Conservation (phyloP, 2,888 invertebrate species). For the Drosophila helvetica region DNA sequence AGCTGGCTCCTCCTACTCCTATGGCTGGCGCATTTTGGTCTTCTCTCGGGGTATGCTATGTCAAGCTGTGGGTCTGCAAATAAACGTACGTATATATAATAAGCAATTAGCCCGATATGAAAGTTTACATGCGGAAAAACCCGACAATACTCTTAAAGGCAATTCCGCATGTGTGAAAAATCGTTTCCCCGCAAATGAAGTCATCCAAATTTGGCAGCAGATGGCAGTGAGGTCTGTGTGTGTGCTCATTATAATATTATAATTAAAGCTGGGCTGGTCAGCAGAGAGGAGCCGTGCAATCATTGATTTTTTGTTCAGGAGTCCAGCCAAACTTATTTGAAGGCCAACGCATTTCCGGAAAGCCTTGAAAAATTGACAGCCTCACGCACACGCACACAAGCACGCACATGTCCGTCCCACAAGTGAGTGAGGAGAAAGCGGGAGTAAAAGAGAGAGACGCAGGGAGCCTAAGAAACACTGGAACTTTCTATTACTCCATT, state of each 20-base stretch:
- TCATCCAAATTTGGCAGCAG: constrained; percentile 4
- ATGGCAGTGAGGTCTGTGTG: constrained; percentile 2
- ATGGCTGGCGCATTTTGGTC: constrained; percentile 69
- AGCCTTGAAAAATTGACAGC: constrained; percentile 52
- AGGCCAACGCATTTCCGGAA: constrained; percentile 46
- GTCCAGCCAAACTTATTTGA: constrained; percentile 12
- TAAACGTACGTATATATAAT: constrained; percentile 7
- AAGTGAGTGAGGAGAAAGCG: neutral
- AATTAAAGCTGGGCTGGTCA: neutral
- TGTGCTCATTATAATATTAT: neutral
- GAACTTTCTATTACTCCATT: constrained; percentile 56
- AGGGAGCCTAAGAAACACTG: constrained; percentile 52
- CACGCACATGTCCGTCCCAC: constrained; percentile 39
- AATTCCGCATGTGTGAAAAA: neutral
- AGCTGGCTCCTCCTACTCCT: constrained; percentile 34
- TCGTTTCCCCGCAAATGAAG: constrained; percentile 5
- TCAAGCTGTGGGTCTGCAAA: constrained; percentile 21
- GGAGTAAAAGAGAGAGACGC: constrained; percentile 3
- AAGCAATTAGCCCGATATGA: constrained; percentile 8
- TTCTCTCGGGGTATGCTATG: constrained; percentile 30
- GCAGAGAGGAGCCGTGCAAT: neutral
- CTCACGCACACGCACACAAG: constrained; percentile 35
- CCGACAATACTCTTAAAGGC: neutral
- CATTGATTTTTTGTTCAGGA: constrained; percentile 35
- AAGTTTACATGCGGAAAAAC: neutral